Conservation (phyloP, 2,797 vertebrate species). For the Pygocentrus nattereri region DNA sequence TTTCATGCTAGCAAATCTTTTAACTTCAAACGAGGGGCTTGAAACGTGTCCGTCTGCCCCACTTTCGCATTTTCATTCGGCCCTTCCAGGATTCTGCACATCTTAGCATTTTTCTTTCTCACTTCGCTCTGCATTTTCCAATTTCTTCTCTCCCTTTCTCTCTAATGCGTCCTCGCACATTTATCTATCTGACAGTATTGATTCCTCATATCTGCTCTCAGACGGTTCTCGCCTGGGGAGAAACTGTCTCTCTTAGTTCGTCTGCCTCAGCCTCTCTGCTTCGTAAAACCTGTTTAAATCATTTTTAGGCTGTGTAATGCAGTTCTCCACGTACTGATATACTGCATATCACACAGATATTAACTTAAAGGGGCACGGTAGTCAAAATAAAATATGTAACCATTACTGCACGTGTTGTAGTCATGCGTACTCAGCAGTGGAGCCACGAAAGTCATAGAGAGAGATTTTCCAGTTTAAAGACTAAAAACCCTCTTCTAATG, state of each 20-base stretch:
- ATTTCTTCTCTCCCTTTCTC: neutral
- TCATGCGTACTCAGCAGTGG: no score
- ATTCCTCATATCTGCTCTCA: conserved; percentile 27
- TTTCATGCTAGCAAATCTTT: neutral
- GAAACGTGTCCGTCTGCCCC: neutral
- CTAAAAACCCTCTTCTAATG: no score
- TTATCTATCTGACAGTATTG: conserved; percentile 46
- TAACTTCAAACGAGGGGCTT: neutral
- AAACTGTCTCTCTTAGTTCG: conserved; percentile 6
- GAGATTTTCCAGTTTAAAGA: no score
- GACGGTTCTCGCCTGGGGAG: conserved; percentile 1
- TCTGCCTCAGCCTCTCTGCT: neutral
- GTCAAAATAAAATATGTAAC: neutral
- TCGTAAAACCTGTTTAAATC: neutral
- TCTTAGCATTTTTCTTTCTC: conserved; percentile 11
- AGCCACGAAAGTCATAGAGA: no score
- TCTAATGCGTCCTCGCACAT: conserved; percentile 23
- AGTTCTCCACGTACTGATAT: neutral
- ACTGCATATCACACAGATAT: neutral
- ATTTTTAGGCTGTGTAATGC: neutral
- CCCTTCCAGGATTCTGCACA: conserved; percentile 12
- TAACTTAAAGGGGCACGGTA: no score
- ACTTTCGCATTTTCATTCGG: neutral
- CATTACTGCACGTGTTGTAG: no score
- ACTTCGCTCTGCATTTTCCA: neutral